phyloP scores from a whole-genome alignment of 2,888 invertebrate species.

The Emmelina monodactyla region DNA sequence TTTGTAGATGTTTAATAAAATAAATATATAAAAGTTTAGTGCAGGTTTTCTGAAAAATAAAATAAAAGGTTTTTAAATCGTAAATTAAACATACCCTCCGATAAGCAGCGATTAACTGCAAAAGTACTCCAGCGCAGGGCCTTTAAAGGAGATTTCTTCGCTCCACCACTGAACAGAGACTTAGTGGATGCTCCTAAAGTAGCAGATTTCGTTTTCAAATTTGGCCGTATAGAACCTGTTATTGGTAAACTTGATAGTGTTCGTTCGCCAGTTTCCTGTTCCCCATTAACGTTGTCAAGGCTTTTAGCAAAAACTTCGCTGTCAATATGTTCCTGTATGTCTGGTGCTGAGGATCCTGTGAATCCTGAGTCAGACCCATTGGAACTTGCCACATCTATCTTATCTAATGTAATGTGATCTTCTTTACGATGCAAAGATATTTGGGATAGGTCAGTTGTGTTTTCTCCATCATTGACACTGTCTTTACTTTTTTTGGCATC shows the following conservation, averaged over 20 bases:
- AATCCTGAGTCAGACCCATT: conserved; percentile 39
- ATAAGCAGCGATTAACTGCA: conserved; percentile 14
- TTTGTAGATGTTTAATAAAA: no score
- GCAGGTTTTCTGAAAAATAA: no score
- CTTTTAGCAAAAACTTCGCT: not conserved
- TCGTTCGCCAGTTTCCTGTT: conserved; percentile 14
- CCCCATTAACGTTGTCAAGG: conserved; percentile 3
- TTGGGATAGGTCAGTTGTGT: not conserved
- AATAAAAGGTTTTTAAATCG: conserved; percentile 6
- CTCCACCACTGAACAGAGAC: not conserved
- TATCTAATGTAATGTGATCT: conserved; percentile 19
- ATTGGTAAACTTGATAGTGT: not conserved
- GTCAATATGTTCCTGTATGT: conserved; percentile 17
- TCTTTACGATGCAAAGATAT: conserved; percentile 11
- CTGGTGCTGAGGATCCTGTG: conserved; percentile 29
- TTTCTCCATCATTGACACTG: not conserved
- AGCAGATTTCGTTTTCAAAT: no score
- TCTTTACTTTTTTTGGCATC: not conserved
- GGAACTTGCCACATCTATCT: conserved; percentile 27
- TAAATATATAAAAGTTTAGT: no score
- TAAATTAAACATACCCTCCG: conserved; percentile 21
- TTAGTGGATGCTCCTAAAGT: not conserved
- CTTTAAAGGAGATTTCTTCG: conserved; percentile 22
- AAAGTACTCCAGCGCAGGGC: conserved; percentile 40
- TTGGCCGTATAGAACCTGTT: conserved; percentile 3